Percentiles rank a stretch among this genome's conserved stretches.
Evolutionary conservation across 2,888 invertebrate species (phyloP).

Genomic region (Salpingus planirostris): DNA sequence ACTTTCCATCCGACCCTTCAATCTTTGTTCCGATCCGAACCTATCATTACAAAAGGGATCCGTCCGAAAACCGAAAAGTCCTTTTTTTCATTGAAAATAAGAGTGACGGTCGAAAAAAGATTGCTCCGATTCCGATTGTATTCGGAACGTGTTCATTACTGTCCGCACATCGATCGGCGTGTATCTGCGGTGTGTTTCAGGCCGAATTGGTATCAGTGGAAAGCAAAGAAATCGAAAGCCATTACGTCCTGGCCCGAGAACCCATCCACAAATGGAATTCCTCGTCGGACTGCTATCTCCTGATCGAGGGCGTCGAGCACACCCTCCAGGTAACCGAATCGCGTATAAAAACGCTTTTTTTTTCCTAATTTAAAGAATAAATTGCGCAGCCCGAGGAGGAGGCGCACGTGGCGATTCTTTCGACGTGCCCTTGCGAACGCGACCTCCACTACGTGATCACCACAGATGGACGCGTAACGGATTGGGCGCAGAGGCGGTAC

Average conservation of each 20-base stretch:
- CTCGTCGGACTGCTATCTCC: constrained; percentile 56
- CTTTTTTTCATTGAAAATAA: neutral
- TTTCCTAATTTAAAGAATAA: no score
- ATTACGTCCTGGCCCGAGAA: constrained; percentile 57
- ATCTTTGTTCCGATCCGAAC: no score
- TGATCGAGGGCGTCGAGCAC: constrained; percentile 56
- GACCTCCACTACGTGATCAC: constrained; percentile 56
- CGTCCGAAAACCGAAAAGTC: no score
- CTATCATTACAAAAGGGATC: no score
- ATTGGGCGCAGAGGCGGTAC: constrained; percentile 52
- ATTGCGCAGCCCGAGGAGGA: constrained; percentile 53
- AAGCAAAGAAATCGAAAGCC: constrained; percentile 61
- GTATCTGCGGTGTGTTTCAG: constrained; percentile 42
- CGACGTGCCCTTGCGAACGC: constrained; percentile 56
- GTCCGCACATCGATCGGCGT: no score
- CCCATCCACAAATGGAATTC: constrained; percentile 60
- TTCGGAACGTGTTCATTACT: no score
- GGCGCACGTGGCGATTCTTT: constrained; percentile 54
- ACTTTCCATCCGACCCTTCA: no score
- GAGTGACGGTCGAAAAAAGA: neutral
- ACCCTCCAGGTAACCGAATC: constrained; percentile 51
- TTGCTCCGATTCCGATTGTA: no score
- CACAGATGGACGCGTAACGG: constrained; percentile 55
- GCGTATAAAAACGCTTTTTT: neutral
- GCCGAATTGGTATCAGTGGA: constrained; percentile 60